Evolutionary conservation across 1,140 invertebrate genomes (phyloP).

Genomic region (Pseudobourletiella spinata): DNA sequence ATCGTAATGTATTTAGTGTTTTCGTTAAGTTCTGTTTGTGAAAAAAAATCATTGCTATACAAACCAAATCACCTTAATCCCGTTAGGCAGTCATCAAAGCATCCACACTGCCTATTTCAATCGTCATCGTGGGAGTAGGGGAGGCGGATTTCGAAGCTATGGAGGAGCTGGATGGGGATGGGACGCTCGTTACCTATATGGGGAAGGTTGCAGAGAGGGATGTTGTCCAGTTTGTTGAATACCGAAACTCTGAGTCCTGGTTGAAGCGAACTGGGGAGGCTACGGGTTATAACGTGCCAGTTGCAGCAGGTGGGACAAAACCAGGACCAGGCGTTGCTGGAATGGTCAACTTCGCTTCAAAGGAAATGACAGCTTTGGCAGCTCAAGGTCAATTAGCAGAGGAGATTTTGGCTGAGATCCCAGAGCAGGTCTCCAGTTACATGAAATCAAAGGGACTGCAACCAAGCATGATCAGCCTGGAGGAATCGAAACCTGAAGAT

Average conservation of each 20-base stretch:
- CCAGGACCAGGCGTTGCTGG: not conserved
- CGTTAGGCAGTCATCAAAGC: slow-evolving; percentile 45
- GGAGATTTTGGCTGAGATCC: slow-evolving; percentile 53
- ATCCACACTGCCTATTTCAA: slow-evolving; percentile 43
- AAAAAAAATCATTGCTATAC: no score
- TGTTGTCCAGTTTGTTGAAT: slow-evolving; percentile 22
- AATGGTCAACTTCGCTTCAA: not conserved
- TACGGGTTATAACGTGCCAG: not conserved
- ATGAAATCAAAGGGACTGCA: slow-evolving; percentile 43
- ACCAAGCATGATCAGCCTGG: not conserved
- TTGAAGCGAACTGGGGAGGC: slow-evolving; percentile 7
- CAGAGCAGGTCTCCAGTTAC: slow-evolving; percentile 49
- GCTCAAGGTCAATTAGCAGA: slow-evolving; percentile 42
- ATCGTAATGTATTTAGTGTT: no score
- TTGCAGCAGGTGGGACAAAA: not conserved
- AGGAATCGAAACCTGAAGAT: not conserved
- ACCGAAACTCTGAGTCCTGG: slow-evolving; percentile 18
- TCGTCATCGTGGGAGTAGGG: slow-evolving; percentile 53
- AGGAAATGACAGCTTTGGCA: not conserved
- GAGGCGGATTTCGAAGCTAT: slow-evolving; percentile 49
- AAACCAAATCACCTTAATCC: not conserved
- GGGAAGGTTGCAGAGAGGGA: slow-evolving; percentile 42
- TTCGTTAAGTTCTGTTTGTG: no score
- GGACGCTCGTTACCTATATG: slow-evolving; percentile 42
- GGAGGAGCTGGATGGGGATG: slow-evolving; percentile 51